Evolutionary conservation across 2,797 vertebrate genomes (phyloP).

Genomic region (Premnoplex brunnescens): DNA sequence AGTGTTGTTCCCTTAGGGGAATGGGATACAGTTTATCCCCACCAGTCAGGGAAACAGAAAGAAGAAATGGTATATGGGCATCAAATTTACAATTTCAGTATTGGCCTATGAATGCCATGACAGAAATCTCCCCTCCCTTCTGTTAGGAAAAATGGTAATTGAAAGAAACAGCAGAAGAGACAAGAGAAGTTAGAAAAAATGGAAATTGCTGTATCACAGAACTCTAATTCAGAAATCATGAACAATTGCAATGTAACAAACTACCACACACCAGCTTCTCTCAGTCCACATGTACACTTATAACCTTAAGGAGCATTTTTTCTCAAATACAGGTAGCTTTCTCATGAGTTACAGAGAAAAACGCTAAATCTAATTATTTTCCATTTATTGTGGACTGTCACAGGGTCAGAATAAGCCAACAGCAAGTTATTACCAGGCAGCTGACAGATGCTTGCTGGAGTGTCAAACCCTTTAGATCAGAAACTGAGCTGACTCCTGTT

Average conservation of each 20-base stretch:
- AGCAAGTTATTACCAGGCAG: not conserved
- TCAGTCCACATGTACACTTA: not conserved
- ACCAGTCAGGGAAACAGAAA: not conserved
- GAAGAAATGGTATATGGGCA: not conserved
- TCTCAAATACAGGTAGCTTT: not conserved
- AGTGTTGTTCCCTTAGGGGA: not conserved
- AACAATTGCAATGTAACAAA: not conserved
- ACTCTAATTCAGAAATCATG: not conserved
- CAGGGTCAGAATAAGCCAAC: not conserved
- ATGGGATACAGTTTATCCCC: not conserved
- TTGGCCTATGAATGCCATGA: not conserved
- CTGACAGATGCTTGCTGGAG: not conserved
- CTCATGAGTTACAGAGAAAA: not conserved
- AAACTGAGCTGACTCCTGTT: not conserved
- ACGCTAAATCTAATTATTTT: not conserved
- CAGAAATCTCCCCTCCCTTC: not conserved
- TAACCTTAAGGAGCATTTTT: not conserved
- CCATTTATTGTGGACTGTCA: not conserved
- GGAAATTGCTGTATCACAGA: not conserved
- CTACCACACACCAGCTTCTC: not conserved
- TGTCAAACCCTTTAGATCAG: not conserved
- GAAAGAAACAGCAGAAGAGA: not conserved
- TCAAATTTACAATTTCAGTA: not conserved
- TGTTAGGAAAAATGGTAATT: not conserved
- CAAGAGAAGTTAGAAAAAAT: not conserved